Percentiles rank a stretch among this genome's conserved stretches.
Evolutionary conservation across 2,888 invertebrate species (phyloP).

Genomic region (Nemoura dubitans): DNA sequence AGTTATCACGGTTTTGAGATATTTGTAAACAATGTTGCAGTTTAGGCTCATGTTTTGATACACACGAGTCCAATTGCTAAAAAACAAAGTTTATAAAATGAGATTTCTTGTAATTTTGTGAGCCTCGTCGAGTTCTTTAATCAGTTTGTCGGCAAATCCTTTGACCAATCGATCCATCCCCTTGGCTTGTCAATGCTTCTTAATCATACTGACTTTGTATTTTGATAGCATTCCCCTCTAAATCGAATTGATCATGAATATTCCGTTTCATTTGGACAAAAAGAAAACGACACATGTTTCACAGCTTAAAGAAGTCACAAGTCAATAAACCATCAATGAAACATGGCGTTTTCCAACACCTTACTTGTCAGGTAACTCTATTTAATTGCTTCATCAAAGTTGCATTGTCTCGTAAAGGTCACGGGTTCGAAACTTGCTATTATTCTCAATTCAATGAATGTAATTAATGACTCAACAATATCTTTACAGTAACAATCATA

Average conservation of each 20-base stretch:
- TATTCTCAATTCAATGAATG: conserved; percentile 21
- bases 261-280: not conserved
- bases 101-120: no score
- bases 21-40: no score
- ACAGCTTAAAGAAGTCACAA: not conserved
- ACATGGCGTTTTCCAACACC: not conserved
- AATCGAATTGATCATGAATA: not conserved
- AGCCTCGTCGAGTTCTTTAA: no score
- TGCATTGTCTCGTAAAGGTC: conserved; percentile 20
- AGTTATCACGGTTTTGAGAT: no score
- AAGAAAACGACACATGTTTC: not conserved
- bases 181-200: not conserved
- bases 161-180: not conserved
- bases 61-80: no score
- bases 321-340: not conserved
- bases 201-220: not conserved
- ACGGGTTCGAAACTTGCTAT: conserved; percentile 13
- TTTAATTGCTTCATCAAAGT: conserved; percentile 36
- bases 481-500: conserved; percentile 33
- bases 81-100: no score
- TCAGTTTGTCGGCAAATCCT: not conserved
- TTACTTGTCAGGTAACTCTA: conserved; percentile 23
- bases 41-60: no score
- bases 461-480: conserved; percentile 41
- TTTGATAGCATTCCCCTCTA: not conserved